phyloP scores from a whole-genome alignment of 2,888 invertebrate genomes.

The Malthinus flaveolus region DNA sequence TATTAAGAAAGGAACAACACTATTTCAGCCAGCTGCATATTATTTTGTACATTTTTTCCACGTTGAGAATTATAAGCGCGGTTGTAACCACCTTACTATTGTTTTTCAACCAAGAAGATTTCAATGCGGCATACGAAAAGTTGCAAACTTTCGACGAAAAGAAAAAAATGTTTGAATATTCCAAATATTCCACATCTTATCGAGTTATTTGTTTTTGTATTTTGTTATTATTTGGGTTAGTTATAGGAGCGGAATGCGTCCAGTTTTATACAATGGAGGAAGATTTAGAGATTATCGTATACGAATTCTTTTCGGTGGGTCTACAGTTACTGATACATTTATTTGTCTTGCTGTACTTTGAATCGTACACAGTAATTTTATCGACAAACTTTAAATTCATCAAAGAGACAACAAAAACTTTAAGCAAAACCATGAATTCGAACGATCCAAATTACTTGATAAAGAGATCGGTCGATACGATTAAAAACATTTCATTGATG shows the following conservation, averaged over 20 bases:
- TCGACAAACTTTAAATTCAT: slow-evolving; percentile 15
- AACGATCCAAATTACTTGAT: background rate
- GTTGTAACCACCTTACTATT: slow-evolving; percentile 9
- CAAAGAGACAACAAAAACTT: slow-evolving; percentile 6
- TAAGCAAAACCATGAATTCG: slow-evolving; percentile 2
- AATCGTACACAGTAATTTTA: slow-evolving; percentile 12
- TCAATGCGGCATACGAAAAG: slow-evolving; percentile 11
- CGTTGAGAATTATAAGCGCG: slow-evolving; percentile 14
- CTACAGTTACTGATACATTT: slow-evolving; percentile 19
- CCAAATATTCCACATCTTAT: slow-evolving; percentile 5
- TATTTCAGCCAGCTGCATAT: slow-evolving; percentile 12
- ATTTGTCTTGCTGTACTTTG: slow-evolving; percentile 15
- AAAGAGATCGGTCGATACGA: background rate
- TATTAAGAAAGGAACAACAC: slow-evolving; percentile 3
- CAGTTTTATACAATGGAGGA: slow-evolving; percentile 11
- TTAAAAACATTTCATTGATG: slow-evolving; percentile 20
- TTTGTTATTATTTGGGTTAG: background rate
- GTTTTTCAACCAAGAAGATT: slow-evolving; percentile 11
- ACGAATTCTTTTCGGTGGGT: slow-evolving; percentile 15
- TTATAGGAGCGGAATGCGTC: slow-evolving; percentile 9
- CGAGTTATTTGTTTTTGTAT: background rate
- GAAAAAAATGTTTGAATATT: slow-evolving; percentile 11
- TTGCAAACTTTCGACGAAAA: slow-evolving; percentile 10
- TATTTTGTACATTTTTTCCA: slow-evolving; percentile 5
- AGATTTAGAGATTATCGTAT: background rate